Evolutionary conservation across 2,797 vertebrate species (phyloP).

Genomic region (Semotilus atromaculatus): DNA sequence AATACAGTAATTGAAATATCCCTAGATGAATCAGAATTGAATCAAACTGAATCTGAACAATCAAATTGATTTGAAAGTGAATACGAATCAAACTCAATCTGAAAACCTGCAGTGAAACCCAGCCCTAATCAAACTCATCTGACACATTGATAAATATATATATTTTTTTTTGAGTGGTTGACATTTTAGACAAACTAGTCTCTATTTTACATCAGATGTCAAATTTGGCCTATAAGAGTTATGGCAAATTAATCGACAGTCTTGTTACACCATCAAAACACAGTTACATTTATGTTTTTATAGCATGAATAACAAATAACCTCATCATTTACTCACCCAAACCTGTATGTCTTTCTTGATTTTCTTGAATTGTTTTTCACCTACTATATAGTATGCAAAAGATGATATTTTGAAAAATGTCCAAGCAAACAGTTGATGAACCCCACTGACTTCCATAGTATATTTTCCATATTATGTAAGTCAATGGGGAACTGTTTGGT

Average conservation of each 20-base stretch:
- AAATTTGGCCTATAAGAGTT: background rate
- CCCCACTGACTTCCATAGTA: background rate
- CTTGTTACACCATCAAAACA: background rate
- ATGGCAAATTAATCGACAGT: background rate
- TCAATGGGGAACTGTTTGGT: background rate
- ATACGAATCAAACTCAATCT: background rate
- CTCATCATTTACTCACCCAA: background rate
- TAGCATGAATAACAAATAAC: constrained; percentile 10
- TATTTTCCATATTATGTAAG: background rate
- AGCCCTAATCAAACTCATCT: background rate
- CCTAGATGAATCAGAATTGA: background rate
- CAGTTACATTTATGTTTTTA: background rate
- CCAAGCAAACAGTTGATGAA: background rate
- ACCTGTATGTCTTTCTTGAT: background rate
- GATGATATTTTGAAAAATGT: background rate
- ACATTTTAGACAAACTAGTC: background rate
- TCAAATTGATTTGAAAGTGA: too few species aligned
- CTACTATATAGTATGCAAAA: too few species aligned
- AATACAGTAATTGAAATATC: background rate
- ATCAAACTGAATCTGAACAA: too few species aligned
- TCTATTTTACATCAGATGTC: background rate
- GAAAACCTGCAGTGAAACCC: background rate
- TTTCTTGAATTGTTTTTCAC: too few species aligned
- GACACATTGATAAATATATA: background rate
- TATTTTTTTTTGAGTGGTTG: background rate